Base-by-base conservation (phyloP, 2,888 invertebrate genomes). In the Drosophila merina region DNA sequence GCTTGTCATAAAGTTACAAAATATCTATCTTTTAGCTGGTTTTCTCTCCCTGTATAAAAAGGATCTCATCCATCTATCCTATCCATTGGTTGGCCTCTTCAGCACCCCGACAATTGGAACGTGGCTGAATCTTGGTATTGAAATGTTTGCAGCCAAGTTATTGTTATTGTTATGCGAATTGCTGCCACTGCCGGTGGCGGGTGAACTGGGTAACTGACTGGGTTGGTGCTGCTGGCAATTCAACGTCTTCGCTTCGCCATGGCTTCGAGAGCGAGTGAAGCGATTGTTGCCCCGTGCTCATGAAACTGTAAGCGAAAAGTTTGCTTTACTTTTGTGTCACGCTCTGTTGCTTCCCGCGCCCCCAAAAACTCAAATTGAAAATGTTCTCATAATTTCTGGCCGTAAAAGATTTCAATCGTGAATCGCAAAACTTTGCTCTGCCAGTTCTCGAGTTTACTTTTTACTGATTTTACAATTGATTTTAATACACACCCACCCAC, bases 331-430 rank as follows among this genome's bases (percentile, higher is more conserved):
- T 89, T 84, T 76, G 77, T 75, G 85, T 74, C 80, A 85, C 80
- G 87, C 88, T 86, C 80, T 72, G 87, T 71, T 84, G 85, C 79
- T 69, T 74, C 51, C 63, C 60, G 60, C 47, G 14, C 51, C 58
- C 44, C 54, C 10, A 60, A 48, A 36, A 68, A 63, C 74, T 58
- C 67, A 88, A 88, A 88, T 89, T 89, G 87, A 88, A 88, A 88
- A 89, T 87, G 64, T 67, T 74, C 83, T 87, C 87, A 88, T 89
- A 88, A 88, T 89, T 88, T 70, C 54, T 85, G 83, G 75, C 79
- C 80, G 86, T 85, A 87, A 87, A 87, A 79, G 87, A 87, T 89
- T 89, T 88, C 86, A 88, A 87, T 87, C 81, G 88, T 77, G 84
- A 88, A 88, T 88, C 77, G 88, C 72, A 73, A 87, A 70, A 88